Evolutionary conservation across 2,113 vertebrate genomes (phyloP), one percentile per base, ranked within the genome.

Genomic region (Rhipidura dahli): DNA sequence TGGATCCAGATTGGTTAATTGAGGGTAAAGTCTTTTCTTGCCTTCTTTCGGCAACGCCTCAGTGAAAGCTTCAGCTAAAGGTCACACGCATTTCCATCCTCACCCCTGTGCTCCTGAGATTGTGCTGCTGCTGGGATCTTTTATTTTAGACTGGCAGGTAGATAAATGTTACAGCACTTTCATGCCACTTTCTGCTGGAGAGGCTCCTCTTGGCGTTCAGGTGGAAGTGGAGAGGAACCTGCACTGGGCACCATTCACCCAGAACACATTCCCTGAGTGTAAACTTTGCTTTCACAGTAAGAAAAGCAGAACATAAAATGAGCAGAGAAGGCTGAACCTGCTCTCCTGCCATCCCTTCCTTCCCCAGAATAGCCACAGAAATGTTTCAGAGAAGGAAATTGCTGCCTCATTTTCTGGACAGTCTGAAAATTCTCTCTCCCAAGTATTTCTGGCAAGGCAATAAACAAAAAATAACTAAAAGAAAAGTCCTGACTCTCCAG

Each of bases 31-130:
- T 94, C 73, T 85, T 53, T 3, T 45, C n/a, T 42, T 64, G 65
- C 5, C 83, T 59, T 69, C 10, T 47, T 82, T 87, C 13, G 5
- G 40, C 9, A n/a, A 80, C 0, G 2, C 20, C 63, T 54, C 71
- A 16, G n/a, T 61, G 66, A 90, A 69, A 88, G 24, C 24, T 83
- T 31, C 45, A 91, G 7, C 40, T 45, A n/a, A 76, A 80, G 71
- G 59, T 88, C 59, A 24, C 33, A 33, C 0, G 1, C 24, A 63
- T 16, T 27, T 28, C 37, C 0, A 0, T 19, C 49, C 31, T n/a
- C 56, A 69, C 57, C 19, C 70, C 59, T 18, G 3, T 3, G 13
- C 8, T 59, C 35, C 75, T 37, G 59, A 42, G 19, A 3, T 3
- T 50, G 31, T 59, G 44, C 7, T 2, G 0, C 1, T 75, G 8